Base-by-base conservation (phyloP, 1,140 invertebrate genomes). In the Drosophila lacertosa region DNA sequence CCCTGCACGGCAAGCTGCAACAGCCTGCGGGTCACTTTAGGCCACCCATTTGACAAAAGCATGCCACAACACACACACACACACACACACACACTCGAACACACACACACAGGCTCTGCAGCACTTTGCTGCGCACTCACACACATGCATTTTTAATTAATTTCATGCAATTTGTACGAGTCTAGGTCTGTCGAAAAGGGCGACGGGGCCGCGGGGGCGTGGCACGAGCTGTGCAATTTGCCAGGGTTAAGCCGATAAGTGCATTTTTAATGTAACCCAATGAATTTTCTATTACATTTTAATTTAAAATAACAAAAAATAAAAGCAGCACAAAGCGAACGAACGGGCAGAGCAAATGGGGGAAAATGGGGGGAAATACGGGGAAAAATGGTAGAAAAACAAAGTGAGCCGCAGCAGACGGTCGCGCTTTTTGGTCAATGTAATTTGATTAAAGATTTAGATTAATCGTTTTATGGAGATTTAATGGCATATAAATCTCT, bases 281-380 rank as follows among this genome's bases (percentile, higher is more conserved):
- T 88, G 74, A 86, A 86, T 88, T 86, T 84, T 86, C 82, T 86
- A 88, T 86, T 86, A 86, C 82, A 78, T 82, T 82, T 86, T 88
- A 86, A 86, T 86, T 86, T 86, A 88, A 86, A 86, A 88, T 81
- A 81, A 86, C 73, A 86, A 77, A 66, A 86, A 70, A 67, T 62
- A 73, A 53, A 11, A 53, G 32, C 45, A 42, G 10, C 33, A n/a
- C 26, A 32, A 37, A 53, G 22, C n/a, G n/a, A 16, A 39, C 35
- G 15, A 37, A 18, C 4, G 16, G 9, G 2, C 3, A 29, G 5
- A 24, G 35, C n/a, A n/a, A n/a, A n/a, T n/a, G 22, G 13, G 4
- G 18, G 24, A 11, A 13, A 10, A 15, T 1, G 10, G 11, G n/a
- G 6, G 4, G 11, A 9, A n/a, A n/a, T n/a, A 13, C 15, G 13